Evolutionary conservation across 2,797 vertebrate species (phyloP).

Genomic region (Synanceia verrucosa): DNA sequence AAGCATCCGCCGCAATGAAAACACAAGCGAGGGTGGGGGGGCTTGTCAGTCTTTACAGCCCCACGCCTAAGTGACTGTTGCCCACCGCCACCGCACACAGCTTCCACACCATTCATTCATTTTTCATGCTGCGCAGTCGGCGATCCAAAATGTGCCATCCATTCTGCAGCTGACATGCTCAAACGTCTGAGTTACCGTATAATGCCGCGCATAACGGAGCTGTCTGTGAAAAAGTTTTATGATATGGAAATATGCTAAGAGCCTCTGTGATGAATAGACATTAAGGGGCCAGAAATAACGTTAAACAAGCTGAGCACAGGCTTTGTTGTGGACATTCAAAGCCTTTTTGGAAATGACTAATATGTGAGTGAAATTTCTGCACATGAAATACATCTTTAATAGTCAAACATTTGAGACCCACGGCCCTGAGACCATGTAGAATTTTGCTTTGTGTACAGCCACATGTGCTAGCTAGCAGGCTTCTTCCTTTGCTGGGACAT

Average conservation of each 20-base stretch:
- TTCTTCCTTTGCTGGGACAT: no score
- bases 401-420: background rate
- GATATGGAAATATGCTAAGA: constrained; percentile 47
- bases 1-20: constrained; percentile 63
- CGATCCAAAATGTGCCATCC: constrained; percentile 56
- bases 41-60: constrained; percentile 69
- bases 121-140: constrained; percentile 49
- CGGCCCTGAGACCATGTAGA: no score
- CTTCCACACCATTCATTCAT: constrained; percentile 51
- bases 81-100: constrained; percentile 9
- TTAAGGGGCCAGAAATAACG: constrained; percentile 29
- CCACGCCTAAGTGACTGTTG: constrained; percentile 49
- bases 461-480: no score
- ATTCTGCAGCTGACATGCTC: constrained; percentile 61
- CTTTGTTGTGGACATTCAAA: constrained; percentile 14
- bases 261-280: constrained; percentile 39
- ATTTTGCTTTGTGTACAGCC: no score
- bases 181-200: constrained; percentile 48
- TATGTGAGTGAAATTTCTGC: background rate
- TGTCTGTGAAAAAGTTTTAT: constrained; percentile 51
- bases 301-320: background rate
- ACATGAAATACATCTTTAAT: background rate
- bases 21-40: constrained; percentile 54
- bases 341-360: background rate
- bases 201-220: constrained; percentile 35